Conservation (phyloP, 2,113 vertebrate genomes). For the Colaptes auratus region DNA sequence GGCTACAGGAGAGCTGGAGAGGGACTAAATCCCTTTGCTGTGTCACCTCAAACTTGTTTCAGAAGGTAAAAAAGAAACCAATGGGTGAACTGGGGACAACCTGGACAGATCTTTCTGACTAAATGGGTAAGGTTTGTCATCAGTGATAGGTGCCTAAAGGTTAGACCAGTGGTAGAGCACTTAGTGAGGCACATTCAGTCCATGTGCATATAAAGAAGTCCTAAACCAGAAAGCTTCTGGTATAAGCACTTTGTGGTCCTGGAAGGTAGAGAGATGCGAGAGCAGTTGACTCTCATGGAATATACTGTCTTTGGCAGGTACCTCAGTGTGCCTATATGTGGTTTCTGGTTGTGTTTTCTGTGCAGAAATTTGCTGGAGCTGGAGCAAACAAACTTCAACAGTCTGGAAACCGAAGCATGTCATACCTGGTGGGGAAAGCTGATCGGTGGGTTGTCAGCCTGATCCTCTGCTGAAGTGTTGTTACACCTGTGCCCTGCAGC, state of each 20-base stretch:
- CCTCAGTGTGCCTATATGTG: neutral
- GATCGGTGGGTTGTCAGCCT: constrained; percentile 78
- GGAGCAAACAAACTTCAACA: constrained; percentile 79
- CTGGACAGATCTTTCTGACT: neutral
- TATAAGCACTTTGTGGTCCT: neutral
- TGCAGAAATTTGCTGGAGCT: constrained; percentile 81
- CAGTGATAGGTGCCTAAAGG: neutral
- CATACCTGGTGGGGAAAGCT: constrained; percentile 85
- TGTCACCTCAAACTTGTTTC: neutral
- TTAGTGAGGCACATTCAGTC: neutral
- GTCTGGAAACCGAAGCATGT: constrained; percentile 88
- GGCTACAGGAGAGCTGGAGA: no score
- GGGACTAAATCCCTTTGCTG: neutral
- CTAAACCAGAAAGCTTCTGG: neutral
- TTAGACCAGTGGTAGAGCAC: neutral
- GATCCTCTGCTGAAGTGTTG: neutral
- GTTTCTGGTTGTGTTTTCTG: neutral
- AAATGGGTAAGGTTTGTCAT: neutral
- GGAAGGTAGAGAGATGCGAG: neutral
- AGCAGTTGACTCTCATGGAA: neutral
- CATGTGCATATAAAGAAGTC: neutral
- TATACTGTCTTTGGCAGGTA: neutral
- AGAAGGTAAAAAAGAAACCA: neutral
- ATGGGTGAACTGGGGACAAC: neutral
- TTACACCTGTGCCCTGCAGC: neutral